Conservation (phyloP, 1,140 invertebrate genomes). For the Chrysomallon squamiferum region DNA sequence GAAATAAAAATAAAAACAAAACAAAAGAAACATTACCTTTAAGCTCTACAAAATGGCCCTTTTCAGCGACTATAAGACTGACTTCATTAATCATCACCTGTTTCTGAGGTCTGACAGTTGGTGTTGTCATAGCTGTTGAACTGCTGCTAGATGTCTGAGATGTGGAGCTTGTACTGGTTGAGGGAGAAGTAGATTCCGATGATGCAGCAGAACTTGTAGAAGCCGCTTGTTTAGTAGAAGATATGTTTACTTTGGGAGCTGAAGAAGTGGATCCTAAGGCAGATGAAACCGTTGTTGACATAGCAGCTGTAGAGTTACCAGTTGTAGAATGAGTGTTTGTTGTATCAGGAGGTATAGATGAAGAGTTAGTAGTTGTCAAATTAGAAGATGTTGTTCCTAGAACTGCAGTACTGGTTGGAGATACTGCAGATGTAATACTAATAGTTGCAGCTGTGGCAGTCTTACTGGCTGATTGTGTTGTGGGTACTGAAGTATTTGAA, state of each 20-base stretch:
- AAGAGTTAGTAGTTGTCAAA: not conserved
- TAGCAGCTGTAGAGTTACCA: not conserved
- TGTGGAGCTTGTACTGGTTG: not conserved
- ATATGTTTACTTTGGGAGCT: not conserved
- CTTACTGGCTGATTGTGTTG: not conserved
- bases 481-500: not conserved
- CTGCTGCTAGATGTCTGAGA: too few relatives aligned
- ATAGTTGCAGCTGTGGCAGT: not conserved
- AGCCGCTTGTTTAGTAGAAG: not conserved
- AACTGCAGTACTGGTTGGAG: not conserved
- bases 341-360: not conserved
- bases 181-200: not conserved
- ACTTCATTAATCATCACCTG: conserved; percentile 4
- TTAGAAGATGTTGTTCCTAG: not conserved
- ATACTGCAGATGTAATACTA: not conserved
- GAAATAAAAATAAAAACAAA: not conserved
- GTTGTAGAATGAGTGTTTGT: not conserved
- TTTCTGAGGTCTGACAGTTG: too few relatives aligned
- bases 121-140: too few relatives aligned
- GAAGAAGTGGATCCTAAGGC: not conserved
- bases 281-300: conserved; percentile 1
- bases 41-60: conserved; percentile 3
- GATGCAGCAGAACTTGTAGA: not conserved
- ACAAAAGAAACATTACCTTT: conserved; percentile 1
- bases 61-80: conserved; percentile 5